A percentile compares a stretch with the other conserved stretches of the same genome.
Conservation (phyloP, 2,888 invertebrate species). For the Tholera decimalis region DNA sequence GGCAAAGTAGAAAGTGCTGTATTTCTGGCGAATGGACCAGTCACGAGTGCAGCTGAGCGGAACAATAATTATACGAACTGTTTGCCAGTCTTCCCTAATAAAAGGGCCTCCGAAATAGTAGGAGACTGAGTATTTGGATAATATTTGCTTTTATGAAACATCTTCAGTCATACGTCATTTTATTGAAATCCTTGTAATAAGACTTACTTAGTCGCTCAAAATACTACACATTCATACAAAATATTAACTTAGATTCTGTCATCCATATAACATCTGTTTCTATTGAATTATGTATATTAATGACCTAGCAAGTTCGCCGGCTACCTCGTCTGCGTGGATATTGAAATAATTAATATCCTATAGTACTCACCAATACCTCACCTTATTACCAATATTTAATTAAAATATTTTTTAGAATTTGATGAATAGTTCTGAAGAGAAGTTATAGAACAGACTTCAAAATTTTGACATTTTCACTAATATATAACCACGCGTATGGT, state of each 20-base stretch:
- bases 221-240: constrained; percentile 4
- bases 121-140: neutral
- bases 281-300: constrained; percentile 11
- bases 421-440: too few species aligned
- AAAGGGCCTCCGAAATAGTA: neutral
- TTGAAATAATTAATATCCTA: too few species aligned
- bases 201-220: constrained; percentile 16
- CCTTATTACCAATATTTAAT: too few species aligned
- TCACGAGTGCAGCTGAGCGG: neutral
- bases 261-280: neutral
- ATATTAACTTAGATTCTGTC: neutral
- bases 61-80: neutral
- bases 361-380: too few species aligned
- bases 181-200: constrained; percentile 15
- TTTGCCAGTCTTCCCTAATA: neutral
- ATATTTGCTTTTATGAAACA: constrained; percentile 16
- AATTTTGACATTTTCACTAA: too few species aligned
- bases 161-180: constrained; percentile 10
- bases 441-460: too few species aligned
- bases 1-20: neutral
- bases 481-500: too few species aligned
- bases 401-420: too few species aligned
- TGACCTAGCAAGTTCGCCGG: too few species aligned
- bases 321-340: too few species aligned
- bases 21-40: neutral